These are phyloP conservation scores for Lissocephala sabroskyi DNA, from an alignment of 2,888 invertebrate genomes.

Conservation along the genomic window DNA sequence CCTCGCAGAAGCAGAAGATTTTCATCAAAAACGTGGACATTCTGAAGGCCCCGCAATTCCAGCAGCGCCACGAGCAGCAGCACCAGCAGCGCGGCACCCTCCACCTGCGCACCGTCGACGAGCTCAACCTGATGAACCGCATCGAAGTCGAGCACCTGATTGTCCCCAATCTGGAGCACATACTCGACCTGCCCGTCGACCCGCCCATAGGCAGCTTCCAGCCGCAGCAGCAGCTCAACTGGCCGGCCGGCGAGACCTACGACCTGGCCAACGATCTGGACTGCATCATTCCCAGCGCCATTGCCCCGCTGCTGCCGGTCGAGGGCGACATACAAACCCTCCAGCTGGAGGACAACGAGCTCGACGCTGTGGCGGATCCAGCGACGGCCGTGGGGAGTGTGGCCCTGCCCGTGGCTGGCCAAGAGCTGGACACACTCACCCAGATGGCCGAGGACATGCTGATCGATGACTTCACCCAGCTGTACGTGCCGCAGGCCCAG, in stretches of 20 bases:
- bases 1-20: constrained; percentile 59
- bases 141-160: constrained; percentile 70
- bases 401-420: background rate
- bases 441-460: constrained; percentile 29
- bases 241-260: constrained; percentile 48
- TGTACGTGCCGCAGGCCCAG: background rate
- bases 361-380: background rate
- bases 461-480: constrained; percentile 36
- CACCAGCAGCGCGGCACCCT: constrained; percentile 56
- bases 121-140: constrained; percentile 71
- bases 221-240: constrained; percentile 16
- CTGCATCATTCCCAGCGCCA: constrained; percentile 48
- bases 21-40: constrained; percentile 69
- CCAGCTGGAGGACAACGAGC: background rate
- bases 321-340: constrained; percentile 10
- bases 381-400: no score
- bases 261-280: constrained; percentile 58
- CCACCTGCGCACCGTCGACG: constrained; percentile 71
- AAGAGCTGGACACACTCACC: constrained; percentile 8
- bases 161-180: constrained; percentile 62
- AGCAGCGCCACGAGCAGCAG: constrained; percentile 27
- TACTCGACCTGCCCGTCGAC: constrained; percentile 14
- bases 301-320: constrained; percentile 11
- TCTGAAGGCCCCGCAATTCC: constrained; percentile 59
- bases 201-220: constrained; percentile 9